Evolutionary conservation across 2,888 invertebrate species (phyloP), one percentile per base, ranked within the genome.

Genomic region (Drosophila subquinaria): DNA sequence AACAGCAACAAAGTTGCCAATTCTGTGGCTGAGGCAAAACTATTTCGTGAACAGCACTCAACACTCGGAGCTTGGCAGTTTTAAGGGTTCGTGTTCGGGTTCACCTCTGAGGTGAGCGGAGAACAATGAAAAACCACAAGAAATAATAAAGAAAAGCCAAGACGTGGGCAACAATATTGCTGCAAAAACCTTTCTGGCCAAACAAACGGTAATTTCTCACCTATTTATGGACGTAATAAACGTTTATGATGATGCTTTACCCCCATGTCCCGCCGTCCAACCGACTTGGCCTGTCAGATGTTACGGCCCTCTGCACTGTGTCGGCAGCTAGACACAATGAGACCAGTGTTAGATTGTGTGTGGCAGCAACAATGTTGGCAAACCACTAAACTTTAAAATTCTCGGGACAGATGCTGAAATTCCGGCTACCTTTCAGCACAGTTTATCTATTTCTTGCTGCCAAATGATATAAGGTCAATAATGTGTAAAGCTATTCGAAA

Each of bases 141-240:
- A 77, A 83, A 81, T 89, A 83, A 81, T 87, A 64, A 77, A 66
- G 83, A 59, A 63, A 69, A 64, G 48, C 71, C 73, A 76, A 68
- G 77, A 68, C 67, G 51, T 68, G 72, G 52, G 89, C 89, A 88
- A 89, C 84, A 89, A 84, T 73, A 89, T 84, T 89, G 83, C 88
- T 60, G 45, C 43, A 52, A 67, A 36, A 75, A 56, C 67, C 74
- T 56, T 63, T 55, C 74, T 86, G 81, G 61, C 51, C 83, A 86
- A 86, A 82, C 90, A 88, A 81, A 82, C 75, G 66, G 81, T 79
- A 87, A 83, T 89, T 88, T 82, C 80, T 89, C 88, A 88, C 87
- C 86, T 84, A 88, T 89, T 89, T 88, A 88, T 87, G 80, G 78
- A 70, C 65, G 89, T 72, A 81, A 90, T 88, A 90, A 88, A 88